Conservation (phyloP, 2,113 vertebrate species). For the Spilogale gracilis region DNA sequence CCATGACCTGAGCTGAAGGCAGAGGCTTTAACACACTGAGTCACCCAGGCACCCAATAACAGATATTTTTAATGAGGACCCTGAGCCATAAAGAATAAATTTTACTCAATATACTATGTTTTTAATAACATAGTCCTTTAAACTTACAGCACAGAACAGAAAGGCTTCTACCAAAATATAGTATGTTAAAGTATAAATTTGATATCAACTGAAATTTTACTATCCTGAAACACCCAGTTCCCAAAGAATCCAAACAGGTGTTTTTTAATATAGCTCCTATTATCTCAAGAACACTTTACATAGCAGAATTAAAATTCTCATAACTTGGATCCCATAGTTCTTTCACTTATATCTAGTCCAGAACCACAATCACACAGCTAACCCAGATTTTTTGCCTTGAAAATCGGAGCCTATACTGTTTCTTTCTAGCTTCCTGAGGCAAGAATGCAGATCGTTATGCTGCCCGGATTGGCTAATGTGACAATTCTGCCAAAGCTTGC, state of each 20-base stretch:
- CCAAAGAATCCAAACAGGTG: neutral
- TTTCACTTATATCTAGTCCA: neutral
- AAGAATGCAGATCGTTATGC: neutral
- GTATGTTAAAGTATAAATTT: neutral
- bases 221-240: neutral
- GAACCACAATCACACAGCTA: neutral
- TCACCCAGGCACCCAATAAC: too few species aligned
- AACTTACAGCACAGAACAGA: neutral
- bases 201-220: slow-evolving; percentile 1
- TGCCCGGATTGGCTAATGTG: neutral
- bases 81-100: slow-evolving; percentile 4
- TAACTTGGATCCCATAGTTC: neutral
- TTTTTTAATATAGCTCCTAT: neutral
- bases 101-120: neutral
- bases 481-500: neutral
- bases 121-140: neutral
- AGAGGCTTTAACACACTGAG: too few species aligned
- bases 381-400: neutral
- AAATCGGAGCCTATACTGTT: neutral
- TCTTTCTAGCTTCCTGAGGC: neutral
- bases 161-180: neutral
- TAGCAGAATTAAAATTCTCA: neutral
- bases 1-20: too few species aligned
- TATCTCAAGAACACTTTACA: neutral
- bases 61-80: neutral